Base-by-base conservation (phyloP, 2,797 vertebrate species). In the Amblyopsis hoosieri region DNA sequence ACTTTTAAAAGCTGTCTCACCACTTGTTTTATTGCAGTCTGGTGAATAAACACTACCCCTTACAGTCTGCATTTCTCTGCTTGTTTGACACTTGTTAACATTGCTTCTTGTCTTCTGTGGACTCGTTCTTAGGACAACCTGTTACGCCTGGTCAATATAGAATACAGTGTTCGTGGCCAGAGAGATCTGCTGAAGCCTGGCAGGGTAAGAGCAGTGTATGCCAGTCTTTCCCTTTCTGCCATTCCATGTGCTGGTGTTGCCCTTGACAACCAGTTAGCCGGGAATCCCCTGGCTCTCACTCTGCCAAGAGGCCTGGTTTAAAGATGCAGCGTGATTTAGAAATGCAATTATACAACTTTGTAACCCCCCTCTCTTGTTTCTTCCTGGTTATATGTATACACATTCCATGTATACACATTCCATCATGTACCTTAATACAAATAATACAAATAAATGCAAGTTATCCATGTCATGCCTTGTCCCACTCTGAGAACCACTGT, bases 101-200 rank as follows among this genome's bases (percentile, higher is more conserved):
- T 7, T 54, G 42, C 54, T 48, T 15, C 54, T 46, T 23, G 23
- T 23, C 23, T 57, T 49, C 63, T 71, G 74, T 60, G 67, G 45
- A 69, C 31, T 69, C 62, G 65, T 51, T 58, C 62, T 73, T 74
- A 99, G 97, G 95, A 95, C 87, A 97, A 97, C 84, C 79, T 99
- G 71, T 88, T 97, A 90, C 97, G 94, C 85, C 89, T 99, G 87
- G 94, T 98, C 73, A 95, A 96, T 84, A 96, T 99, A 12, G 95
- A 96, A 73, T 93, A 98, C 91, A 98, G 94, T 3, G 94, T 99
- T 54, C 91, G 81, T 45, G 96, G 97, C 72, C 94, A 95, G 86
- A 94, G 85, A 0, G 84, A 93, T 64, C 92, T 98, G 78, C 89
- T 97, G 76, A 95, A 95, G 89, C 95, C 96, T 57, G 95, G 95